Base-by-base conservation (phyloP, 1,140 invertebrate genomes). In the Achatina immaculata region DNA sequence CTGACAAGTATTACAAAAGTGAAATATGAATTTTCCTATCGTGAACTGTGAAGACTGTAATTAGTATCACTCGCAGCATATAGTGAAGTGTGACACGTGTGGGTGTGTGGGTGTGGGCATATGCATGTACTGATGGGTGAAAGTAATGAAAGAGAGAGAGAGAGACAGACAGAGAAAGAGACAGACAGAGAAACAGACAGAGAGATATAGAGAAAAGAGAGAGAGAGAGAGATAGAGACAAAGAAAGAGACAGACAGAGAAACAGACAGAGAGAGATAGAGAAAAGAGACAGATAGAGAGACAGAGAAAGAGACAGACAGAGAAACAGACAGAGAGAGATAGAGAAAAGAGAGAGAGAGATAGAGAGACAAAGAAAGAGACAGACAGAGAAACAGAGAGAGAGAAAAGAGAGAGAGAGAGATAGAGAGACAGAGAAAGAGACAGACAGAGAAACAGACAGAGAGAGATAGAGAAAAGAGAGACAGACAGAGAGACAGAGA, bases 331-430 rank as follows among this genome's bases (percentile, higher is more conserved):
- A 34, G 6, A 72, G 31, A 24, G 16, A 51, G 21, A 43, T 9
- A 40, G 45, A 38, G 45, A 58, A 73, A 7, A 73, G 40, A 58
- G 7, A 45, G 43, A 73, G 34, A 69, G n/a, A 79, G 58, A 79
- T 36, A 45, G 24, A 69, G 77, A 38, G 34, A 79, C 19, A 43
- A 34, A 36, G 58, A 69, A 0, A 38, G 69, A 55, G 40, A 73
- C 43, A 69, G 19, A 79, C 58, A 79, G 19, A 69, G n/a, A 72
- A 34, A 72, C n/a, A 42, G 11, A 24, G 19, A 36, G 7, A 38
- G 40, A 36, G 6, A 31, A n/a, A n/a, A n/a, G 24, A 72, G 9
- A 72, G 24, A 42, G 21, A 42, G 24, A 73, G n/a, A n/a, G 42
- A 38, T 19, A 28, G 1, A 45, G 31, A 73, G n/a, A 40, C 71